These are phyloP conservation scores for Eutolmus rufibarbis DNA, from an alignment of 2,888 invertebrate species.

Conservation along the genomic window DNA sequence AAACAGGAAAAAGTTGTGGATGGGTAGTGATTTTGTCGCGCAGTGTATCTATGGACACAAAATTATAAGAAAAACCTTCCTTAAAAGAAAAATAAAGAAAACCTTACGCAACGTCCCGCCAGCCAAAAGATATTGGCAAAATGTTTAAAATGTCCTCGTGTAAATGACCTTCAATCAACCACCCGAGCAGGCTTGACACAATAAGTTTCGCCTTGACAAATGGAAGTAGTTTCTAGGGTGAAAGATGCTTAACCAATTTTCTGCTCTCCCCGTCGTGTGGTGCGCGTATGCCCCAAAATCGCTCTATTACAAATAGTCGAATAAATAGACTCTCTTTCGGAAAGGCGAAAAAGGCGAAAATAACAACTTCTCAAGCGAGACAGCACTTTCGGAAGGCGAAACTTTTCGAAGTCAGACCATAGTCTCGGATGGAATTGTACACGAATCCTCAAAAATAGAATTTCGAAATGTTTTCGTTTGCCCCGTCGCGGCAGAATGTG, in stretches of 20 bases:
- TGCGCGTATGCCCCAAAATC: neutral
- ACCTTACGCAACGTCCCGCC: neutral
- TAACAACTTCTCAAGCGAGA: neutral
- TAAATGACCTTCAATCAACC: conserved; percentile 16
- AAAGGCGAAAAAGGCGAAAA: neutral
- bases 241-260: neutral
- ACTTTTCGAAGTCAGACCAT: neutral
- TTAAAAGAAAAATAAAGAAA: neutral
- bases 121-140: neutral
- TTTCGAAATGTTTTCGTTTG: neutral
- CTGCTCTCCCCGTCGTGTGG: neutral
- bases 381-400: neutral
- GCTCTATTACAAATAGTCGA: neutral
- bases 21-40: no score
- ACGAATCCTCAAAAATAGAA: neutral
- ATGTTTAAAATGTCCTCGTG: neutral
- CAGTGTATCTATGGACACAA: no score
- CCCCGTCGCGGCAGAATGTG: neutral
- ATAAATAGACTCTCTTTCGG: neutral
- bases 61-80: no score
- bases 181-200: neutral
- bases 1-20: no score
- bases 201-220: conserved; percentile 16
- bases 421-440: neutral
- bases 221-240: neutral